Evolutionary conservation across 2,888 invertebrate genomes (phyloP), one percentile per base, ranked within the genome.

Genomic region (Lepidonotus clava): DNA sequence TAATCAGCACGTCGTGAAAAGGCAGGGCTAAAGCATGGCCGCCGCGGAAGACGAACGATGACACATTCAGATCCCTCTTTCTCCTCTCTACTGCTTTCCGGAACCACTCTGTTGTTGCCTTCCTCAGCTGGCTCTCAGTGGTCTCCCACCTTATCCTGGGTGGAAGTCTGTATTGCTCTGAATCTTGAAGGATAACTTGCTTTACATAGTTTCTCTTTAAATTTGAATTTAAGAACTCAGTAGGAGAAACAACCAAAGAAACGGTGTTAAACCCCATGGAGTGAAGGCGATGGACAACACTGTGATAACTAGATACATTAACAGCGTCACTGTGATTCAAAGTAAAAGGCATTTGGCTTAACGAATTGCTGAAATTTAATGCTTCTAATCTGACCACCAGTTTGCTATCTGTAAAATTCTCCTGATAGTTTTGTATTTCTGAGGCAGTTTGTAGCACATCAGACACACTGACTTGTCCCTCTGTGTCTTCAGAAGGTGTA

Each of bases 1-100:
- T 80, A 4, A 80, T 46, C n/a, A 80, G 32, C 8, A 80, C 80
- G 28, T 80, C 80, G 0, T 80, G 41, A 46, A 80, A 80, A 28
- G 80, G 80, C 41, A 80, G 21, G 5, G 80, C 11, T 28, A 80
- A 21, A 1, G 80, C 41, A 1, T 80, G 80, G 2, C 46, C 80
- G 11, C 46, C 80, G 11, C 28, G 80, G 80, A 80, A 80, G 80
- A 80, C 80, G 34, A 80, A 80, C 1, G 80, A 80, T 24, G 80
- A 80, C 21, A 46, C 28, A 46, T 51, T 51, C 0, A 80, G 21
- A 46, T 80, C 28, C 8, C 34, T 41, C 0, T 34, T 5, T 5
- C 41, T 8, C 32, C 46, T 41, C 32, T 28, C 28, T 2, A 80
- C 80, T 1, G 32, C n/a, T 4, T 8, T 46, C 28, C 18, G 11